Percentiles rank a stretch among this genome's conserved stretches.
Conservation (phyloP, 2,797 vertebrate species). For the Falco naumanni region DNA sequence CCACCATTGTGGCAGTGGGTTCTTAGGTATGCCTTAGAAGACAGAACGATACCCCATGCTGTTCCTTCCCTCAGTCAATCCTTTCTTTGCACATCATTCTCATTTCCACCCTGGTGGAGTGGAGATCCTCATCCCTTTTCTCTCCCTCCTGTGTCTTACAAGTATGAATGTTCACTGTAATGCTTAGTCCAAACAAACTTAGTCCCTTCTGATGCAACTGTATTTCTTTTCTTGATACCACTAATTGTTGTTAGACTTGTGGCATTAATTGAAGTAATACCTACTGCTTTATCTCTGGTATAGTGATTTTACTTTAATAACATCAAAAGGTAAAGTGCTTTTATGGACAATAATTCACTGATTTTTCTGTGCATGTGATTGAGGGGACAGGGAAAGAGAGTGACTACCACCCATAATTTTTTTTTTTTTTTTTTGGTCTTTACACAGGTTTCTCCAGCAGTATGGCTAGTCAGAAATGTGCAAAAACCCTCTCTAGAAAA, state of each 20-base stretch:
- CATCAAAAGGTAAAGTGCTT: not conserved
- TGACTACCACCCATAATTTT: accelerated
- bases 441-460: not conserved
- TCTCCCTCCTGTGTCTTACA: not conserved
- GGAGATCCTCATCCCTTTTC: not conserved
- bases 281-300: not conserved
- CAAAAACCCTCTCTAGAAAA: not conserved
- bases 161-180: not conserved
- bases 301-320: not conserved
- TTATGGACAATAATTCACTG: not conserved
- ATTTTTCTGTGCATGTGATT: not conserved
- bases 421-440: accelerated
- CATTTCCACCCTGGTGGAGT: not conserved
- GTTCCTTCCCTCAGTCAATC: not conserved
- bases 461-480: not conserved
- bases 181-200: not conserved
- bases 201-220: not conserved
- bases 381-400: not conserved
- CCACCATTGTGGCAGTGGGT: not conserved
- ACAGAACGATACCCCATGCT: accelerated
- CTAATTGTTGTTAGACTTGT: not conserved
- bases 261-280: not conserved
- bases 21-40: not conserved
- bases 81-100: not conserved
- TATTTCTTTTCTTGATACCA: not conserved